These are phyloP conservation scores for Monopterus albus DNA, from an alignment of 2,113 vertebrate genomes.

Conservation along the genomic window DNA sequence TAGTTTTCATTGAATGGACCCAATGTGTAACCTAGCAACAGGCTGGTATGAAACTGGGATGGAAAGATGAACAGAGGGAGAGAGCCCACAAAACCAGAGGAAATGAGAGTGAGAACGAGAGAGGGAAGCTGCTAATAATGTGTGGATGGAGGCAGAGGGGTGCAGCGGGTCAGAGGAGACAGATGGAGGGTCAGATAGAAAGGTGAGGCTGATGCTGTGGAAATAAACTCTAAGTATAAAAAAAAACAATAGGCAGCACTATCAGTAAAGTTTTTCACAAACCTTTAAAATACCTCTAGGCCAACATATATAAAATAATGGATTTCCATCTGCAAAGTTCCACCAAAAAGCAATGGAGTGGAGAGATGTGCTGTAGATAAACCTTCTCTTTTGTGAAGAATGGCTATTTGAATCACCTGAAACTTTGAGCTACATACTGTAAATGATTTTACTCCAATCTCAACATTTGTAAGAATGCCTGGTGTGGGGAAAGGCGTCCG, in stretches of 20 bases:
- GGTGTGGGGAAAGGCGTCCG: too few species aligned
- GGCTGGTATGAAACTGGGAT: slow-evolving; percentile 56
- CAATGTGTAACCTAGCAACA: slow-evolving; percentile 80
- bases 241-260: not conserved
- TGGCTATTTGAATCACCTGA: too few species aligned
- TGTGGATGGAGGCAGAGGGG: slow-evolving; percentile 32
- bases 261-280: not conserved
- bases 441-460: too few species aligned
- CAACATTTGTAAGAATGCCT: too few species aligned
- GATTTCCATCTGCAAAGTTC: too few species aligned
- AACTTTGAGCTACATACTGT: too few species aligned
- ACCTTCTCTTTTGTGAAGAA: too few species aligned
- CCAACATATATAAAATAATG: too few species aligned
- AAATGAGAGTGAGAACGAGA: slow-evolving; percentile 30
- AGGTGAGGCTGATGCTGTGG: not conserved
- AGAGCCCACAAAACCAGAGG: slow-evolving; percentile 50
- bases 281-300: too few species aligned
- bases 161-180: slow-evolving; percentile 36
- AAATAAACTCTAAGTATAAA: not conserved
- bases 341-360: too few species aligned
- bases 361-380: too few species aligned
- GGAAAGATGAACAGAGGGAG: slow-evolving; percentile 55
- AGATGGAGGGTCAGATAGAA: slow-evolving; percentile 14
- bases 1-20: slow-evolving; percentile 67
- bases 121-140: slow-evolving; percentile 14